Evolutionary conservation across 2,797 vertebrate genomes (phyloP).

Genomic region (Dryobates pubescens): DNA sequence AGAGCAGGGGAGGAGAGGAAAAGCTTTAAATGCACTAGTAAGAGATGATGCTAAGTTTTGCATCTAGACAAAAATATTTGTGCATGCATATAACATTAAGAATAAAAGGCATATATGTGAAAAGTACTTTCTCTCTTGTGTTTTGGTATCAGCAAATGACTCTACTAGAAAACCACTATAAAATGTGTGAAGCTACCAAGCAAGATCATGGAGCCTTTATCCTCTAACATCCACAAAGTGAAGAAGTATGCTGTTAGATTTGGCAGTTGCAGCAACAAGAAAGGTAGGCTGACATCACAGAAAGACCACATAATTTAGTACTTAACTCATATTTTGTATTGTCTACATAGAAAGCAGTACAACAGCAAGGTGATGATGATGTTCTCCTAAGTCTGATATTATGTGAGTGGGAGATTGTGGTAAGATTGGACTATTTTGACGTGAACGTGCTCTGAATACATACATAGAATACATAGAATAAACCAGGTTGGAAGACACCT

Average conservation of each 20-base stretch:
- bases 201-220: neutral
- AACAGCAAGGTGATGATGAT: neutral
- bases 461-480: too few relatives aligned
- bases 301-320: neutral
- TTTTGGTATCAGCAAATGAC: neutral
- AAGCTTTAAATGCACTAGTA: neutral
- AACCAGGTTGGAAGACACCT: too few relatives aligned
- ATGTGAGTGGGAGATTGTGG: neutral
- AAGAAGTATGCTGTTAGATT: neutral
- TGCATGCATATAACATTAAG: neutral
- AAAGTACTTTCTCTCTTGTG: neutral
- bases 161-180: neutral
- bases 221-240: neutral
- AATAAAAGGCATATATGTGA: neutral
- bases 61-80: neutral
- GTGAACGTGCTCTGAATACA: neutral
- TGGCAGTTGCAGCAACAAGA: neutral
- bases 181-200: neutral
- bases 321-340: neutral
- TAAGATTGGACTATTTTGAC: neutral
- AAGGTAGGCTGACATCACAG: neutral
- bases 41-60: neutral
- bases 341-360: neutral
- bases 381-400: neutral
- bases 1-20: rapidly evolving